Percentiles rank a stretch among this genome's conserved stretches.
Conservation (phyloP, 2,113 vertebrate genomes). For the Oncorhynchus mykiss region DNA sequence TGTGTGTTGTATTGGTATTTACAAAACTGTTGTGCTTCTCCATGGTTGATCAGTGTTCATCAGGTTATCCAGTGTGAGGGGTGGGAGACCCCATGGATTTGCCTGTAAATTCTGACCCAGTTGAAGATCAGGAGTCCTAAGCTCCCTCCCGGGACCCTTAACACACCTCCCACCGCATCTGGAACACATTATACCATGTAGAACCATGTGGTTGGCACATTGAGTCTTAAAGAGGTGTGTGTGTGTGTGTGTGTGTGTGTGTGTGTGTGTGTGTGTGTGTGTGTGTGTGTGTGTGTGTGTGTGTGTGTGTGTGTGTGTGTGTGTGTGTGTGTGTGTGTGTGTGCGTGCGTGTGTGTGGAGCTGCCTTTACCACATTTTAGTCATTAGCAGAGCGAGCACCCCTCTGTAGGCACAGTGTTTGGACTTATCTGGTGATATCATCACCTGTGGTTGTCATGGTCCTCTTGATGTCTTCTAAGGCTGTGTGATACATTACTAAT, state of each 20-base stretch:
- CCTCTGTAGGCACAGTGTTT: slow-evolving; percentile 24
- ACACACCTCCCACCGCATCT: slow-evolving; percentile 43
- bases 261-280: slow-evolving; percentile 4
- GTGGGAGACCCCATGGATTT: background rate
- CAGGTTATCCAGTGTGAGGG: background rate
- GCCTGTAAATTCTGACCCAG: slow-evolving; percentile 1
- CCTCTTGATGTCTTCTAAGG: background rate
- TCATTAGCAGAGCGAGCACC: slow-evolving; percentile 46
- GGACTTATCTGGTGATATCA: slow-evolving; percentile 46
- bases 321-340: slow-evolving; percentile 6
- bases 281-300: slow-evolving; percentile 16
- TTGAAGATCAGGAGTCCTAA: slow-evolving; percentile 21
- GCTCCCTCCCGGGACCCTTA: slow-evolving; percentile 3
- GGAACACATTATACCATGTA: slow-evolving; percentile 60
- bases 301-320: slow-evolving; percentile 11
- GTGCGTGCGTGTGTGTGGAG: background rate
- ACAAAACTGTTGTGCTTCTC: background rate
- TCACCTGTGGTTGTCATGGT: slow-evolving; percentile 15
- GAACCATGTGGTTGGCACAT: slow-evolving; percentile 54
- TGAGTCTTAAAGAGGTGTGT: slow-evolving; percentile 55
- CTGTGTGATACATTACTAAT: background rate
- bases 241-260: too few relatives aligned
- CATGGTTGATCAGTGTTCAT: slow-evolving; percentile 8
- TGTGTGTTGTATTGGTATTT: background rate
- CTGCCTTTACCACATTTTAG: slow-evolving; percentile 52